phyloP scores from a whole-genome alignment of 2,888 invertebrate genomes.

The Melanostoma mellinum region DNA sequence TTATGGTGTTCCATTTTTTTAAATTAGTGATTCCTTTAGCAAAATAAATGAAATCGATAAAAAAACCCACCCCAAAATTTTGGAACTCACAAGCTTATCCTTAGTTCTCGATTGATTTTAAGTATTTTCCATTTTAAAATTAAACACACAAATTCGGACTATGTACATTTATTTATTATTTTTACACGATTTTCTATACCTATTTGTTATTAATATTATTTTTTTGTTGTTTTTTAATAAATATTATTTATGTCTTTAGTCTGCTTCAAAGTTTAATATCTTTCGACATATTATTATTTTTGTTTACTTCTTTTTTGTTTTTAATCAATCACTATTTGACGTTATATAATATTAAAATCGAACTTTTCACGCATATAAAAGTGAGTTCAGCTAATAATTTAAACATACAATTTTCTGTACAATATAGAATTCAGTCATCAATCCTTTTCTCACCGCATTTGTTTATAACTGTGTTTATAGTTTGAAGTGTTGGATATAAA shows the following conservation, averaged over 20 bases:
- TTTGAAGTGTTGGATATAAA: slow-evolving; percentile 16
- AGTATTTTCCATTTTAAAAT: no score
- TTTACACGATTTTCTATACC: slow-evolving; percentile 48
- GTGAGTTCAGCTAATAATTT: slow-evolving; percentile 45
- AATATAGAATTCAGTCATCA: slow-evolving; percentile 58
- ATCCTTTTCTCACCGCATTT: slow-evolving; percentile 29
- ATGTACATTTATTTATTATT: slow-evolving; percentile 38
- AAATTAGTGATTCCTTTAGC: no score
- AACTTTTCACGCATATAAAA: slow-evolving; percentile 53
- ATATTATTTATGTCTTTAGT: slow-evolving; percentile 66
- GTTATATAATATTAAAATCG: slow-evolving; percentile 51
- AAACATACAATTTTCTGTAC: slow-evolving; percentile 59
- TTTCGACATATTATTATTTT: slow-evolving; percentile 29
- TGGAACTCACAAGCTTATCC: no score
- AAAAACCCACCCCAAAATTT: no score
- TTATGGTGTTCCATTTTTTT: no score
- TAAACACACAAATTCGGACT: no score
- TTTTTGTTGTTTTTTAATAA: slow-evolving; percentile 47
- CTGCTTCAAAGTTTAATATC: slow-evolving; percentile 55
- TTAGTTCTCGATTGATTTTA: no score
- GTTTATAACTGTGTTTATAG: slow-evolving; percentile 33
- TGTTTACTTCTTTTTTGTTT: slow-evolving; percentile 21
- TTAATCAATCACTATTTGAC: slow-evolving; percentile 45
- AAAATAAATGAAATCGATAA: no score
- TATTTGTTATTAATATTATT: slow-evolving; percentile 31